Base-by-base conservation (phyloP, 2,797 vertebrate species). In the Hypotaenidia okinawae region DNA sequence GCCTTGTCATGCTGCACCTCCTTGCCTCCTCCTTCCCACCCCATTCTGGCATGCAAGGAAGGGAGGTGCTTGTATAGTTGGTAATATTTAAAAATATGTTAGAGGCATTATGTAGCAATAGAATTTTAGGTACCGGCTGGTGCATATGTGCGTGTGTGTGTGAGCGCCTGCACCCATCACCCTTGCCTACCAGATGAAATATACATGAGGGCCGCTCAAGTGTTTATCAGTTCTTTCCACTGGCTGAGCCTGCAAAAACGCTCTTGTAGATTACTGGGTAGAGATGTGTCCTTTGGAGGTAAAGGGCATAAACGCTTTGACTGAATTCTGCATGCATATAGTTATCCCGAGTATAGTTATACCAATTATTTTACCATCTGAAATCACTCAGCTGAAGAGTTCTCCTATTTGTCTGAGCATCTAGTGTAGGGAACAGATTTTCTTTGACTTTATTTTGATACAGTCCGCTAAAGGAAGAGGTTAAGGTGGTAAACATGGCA, bases 221-320 rank as follows among this genome's bases (percentile, higher is more conserved):
- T 93, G 90, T 90, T 96, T 90, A 89, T 84, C 83, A 94, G 22
- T 94, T 94, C 81, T 92, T 96, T 96, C 93, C 84, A 58, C 77
- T 94, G 88, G 61, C 91, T 94, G 90, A 96, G 62, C 78, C 63
- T 93, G 74, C 54, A 78, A 91, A 94, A 96, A 86, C 47, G 80
- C 37, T 90, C 43, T 61, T 47, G 58, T 68, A 81, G 81, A 84
- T 92, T 94, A 70, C 63, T 59, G 64, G 51, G 78, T 69, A 77
- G 91, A 93, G 72, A 62, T 90, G 21, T 33, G 49, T 68, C 25
- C 70, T 94, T 83, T 89, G 45, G 72, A 93, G 47, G 90, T 74
- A 94, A 94, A 94, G 62, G 77, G 76, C 54, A 83, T 68, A 77
- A 92, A 83, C 27, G 3, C 49, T 92, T 68, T 87, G 16, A 63